Percentiles rank a stretch among this genome's conserved stretches.
phyloP scores from a whole-genome alignment of 1,140 invertebrate genomes.

The Microplitis mediator region DNA sequence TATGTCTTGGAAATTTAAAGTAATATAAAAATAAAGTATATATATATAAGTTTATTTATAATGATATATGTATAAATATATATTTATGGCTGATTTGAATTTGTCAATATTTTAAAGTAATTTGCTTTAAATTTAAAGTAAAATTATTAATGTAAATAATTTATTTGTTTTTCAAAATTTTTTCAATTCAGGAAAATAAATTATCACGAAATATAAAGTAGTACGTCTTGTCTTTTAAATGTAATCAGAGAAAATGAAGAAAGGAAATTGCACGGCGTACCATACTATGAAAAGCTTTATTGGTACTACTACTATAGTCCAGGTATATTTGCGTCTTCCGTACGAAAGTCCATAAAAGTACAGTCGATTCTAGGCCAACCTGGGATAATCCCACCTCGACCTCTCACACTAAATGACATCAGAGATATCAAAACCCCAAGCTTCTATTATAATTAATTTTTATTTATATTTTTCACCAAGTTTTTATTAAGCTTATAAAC shows the following conservation, averaged over 20 bases:
- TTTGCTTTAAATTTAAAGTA: no score
- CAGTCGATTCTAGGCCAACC: conserved; percentile 14
- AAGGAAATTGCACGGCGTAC: not conserved
- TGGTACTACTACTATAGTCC: not conserved
- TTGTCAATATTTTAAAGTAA: no score
- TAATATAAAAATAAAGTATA: no score
- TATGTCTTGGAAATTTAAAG: no score
- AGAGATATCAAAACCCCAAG: not conserved
- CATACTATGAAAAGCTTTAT: not conserved
- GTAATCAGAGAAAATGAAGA: conserved; percentile 19
- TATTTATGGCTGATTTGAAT: no score
- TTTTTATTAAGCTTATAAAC: not conserved
- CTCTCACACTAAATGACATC: not conserved
- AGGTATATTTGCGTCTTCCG: not conserved
- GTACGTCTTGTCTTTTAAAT: not conserved
- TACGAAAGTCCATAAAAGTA: conserved; percentile 6
- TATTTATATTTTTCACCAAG: not conserved
- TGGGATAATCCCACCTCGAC: conserved; percentile 14
- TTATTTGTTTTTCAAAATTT: no score
- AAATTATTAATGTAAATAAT: no score
- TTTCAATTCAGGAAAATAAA: not conserved
- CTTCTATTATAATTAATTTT: not conserved
- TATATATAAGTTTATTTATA: no score
- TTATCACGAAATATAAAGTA: not conserved
- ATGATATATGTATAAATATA: no score